Evolutionary conservation across 2,888 invertebrate genomes (phyloP), one percentile per base, ranked within the genome.

Genomic region (Ametastegia equiseti): DNA sequence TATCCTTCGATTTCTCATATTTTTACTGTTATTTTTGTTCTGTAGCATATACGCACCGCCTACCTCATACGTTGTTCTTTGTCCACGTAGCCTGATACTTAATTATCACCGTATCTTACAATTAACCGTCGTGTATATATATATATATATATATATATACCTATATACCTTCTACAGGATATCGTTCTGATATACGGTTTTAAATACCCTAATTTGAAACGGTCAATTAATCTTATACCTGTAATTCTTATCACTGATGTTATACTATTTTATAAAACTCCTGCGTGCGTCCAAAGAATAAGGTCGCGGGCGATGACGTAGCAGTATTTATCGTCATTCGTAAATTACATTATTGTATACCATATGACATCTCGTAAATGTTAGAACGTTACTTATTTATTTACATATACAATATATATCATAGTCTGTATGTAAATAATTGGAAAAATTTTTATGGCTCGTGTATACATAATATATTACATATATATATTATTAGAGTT

Each of bases 1-100:
- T 36, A 30, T 7, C 36, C n/a, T 33, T 33, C 73, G 27, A 33
- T 50, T 33, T 75, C n/a, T n/a, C n/a, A n/a, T n/a, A n/a, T n/a
- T n/a, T n/a, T n/a, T n/a, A n/a, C n/a, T n/a, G n/a, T n/a, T n/a
- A n/a, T n/a, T n/a, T n/a, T n/a, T n/a, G n/a, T 75, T 50, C 11
- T 47, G 36, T 39, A 45, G 27, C 45, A 33, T 45, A 42, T 45
- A 69, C 45, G 45, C 45, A 42, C 69, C 69, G 45, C 69, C 69
- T 69, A 45, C 69, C 69, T 69, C 15, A 67, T 15, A 69, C 69
- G 69, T 69, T 69, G 45, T 42, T 69, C 69, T 69, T 69, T 45
- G 69, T 36, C 36, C 23, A 45, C 69, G 45, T 45, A 45, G 69
- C 45, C 23, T 42, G 23, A 42, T 27, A 11, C 1, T 27, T n/a